A percentile compares a stretch with the other conserved stretches of the same genome.
phyloP scores from a whole-genome alignment of 2,113 vertebrate genomes.

The Microcebus griseorufus region DNA sequence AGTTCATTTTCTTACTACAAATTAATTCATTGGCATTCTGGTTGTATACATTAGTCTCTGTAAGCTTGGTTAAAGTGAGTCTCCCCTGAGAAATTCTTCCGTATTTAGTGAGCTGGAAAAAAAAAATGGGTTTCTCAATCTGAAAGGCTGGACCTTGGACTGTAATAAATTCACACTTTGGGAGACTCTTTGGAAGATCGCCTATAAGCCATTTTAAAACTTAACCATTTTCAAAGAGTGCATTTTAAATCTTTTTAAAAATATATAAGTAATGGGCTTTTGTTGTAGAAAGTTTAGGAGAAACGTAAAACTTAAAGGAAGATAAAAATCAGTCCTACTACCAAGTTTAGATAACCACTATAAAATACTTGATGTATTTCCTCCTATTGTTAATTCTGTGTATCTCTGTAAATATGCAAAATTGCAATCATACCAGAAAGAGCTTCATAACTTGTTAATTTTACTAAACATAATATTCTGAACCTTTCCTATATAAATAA shows the following conservation, averaged over 20 bases:
- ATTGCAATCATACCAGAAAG: constrained; percentile 9
- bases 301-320: neutral
- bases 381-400: neutral
- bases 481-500: neutral
- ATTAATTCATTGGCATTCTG: neutral
- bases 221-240: neutral
- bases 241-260: neutral
- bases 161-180: neutral
- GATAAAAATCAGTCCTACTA: neutral
- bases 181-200: neutral
- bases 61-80: neutral
- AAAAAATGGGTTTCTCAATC: neutral
- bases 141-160: neutral
- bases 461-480: constrained; percentile 25
- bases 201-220: neutral
- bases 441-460: constrained; percentile 12
- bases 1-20: neutral
- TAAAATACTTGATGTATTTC: neutral
- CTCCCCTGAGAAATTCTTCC: neutral
- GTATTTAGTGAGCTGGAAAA: neutral
- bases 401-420: constrained; percentile 22
- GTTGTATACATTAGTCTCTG: constrained; percentile 1
- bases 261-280: neutral
- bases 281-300: constrained; percentile 6
- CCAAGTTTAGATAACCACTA: neutral